phyloP scores from a whole-genome alignment of 1,140 invertebrate species.

The Drosophila nikananu region DNA sequence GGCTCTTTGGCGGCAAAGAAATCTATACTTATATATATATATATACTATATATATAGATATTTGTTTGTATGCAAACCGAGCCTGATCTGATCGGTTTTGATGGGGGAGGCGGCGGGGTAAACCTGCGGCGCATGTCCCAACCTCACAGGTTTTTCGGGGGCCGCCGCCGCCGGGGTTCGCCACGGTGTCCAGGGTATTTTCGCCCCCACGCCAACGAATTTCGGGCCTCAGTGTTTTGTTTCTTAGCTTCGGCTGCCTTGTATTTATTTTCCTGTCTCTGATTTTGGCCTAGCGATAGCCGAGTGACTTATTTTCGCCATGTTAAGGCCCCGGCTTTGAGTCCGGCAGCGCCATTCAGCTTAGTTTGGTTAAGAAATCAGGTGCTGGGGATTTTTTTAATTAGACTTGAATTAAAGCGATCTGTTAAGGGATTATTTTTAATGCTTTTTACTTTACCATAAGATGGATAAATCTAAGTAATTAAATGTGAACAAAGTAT shows the following conservation, averaged over 20 bases:
- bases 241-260: neutral
- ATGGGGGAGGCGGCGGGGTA: neutral
- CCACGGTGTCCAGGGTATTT: constrained; percentile 23
- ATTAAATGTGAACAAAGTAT: neutral
- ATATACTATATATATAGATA: constrained; percentile 17
- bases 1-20: constrained; percentile 57
- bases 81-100: constrained; percentile 20
- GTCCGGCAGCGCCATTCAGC: neutral
- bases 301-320: constrained; percentile 56
- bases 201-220: constrained; percentile 43
- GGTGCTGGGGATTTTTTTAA: constrained; percentile 15
- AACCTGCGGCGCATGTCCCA: constrained; percentile 56
- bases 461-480: neutral
- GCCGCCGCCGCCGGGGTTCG: neutral
- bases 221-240: constrained; percentile 23
- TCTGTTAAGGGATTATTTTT: neutral
- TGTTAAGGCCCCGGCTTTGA: constrained; percentile 5
- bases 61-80: constrained; percentile 27
- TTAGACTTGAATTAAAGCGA: neutral
- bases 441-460: no score
- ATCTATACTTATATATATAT: constrained; percentile 13
- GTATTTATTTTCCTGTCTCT: constrained; percentile 40
- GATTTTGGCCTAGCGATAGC: constrained; percentile 58
- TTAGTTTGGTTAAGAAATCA: constrained; percentile 5
- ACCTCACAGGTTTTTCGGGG: constrained; percentile 21